Conservation (phyloP, 1,140 invertebrate genomes). For the Drosophila navojoa region DNA sequence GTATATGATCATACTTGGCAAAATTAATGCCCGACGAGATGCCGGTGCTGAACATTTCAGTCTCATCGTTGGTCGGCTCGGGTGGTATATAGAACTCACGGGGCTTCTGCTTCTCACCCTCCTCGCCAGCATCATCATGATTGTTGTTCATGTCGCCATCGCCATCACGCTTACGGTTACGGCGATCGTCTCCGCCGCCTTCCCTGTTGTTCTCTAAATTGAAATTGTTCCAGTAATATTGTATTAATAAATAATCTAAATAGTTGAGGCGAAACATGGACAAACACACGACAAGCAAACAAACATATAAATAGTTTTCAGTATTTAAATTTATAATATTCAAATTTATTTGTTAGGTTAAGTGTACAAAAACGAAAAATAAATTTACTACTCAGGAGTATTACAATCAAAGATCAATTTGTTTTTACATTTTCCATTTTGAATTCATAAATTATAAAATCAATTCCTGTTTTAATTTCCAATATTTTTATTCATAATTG, state of each 20-base stretch:
- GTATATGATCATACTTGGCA: constrained; percentile 92
- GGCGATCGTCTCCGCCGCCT: constrained; percentile 29
- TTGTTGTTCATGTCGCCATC: constrained; percentile 72
- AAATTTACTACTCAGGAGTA: too few species aligned
- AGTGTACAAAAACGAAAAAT: too few species aligned
- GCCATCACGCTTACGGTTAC: constrained; percentile 30
- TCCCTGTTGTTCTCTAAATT: constrained; percentile 19
- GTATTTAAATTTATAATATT: too few species aligned
- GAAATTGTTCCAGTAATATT: background rate
- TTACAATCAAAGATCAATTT: too few species aligned
- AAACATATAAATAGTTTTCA: background rate
- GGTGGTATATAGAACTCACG: constrained; percentile 92
- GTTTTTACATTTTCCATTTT: too few species aligned
- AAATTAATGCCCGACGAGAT: constrained; percentile 95
- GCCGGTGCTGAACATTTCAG: constrained; percentile 88
- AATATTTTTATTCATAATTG: too few species aligned
- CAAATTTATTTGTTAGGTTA: too few species aligned
- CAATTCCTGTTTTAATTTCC: too few species aligned
- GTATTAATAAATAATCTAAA: background rate
- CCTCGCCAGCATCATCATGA: constrained; percentile 39
- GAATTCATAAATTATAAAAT: too few species aligned
- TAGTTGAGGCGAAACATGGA: background rate
- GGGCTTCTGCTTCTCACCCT: constrained; percentile 80
- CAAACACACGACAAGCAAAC: background rate
- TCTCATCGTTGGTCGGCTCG: constrained; percentile 89